Conservation (phyloP, 1,140 invertebrate species). For the Brachionus asplanchnoidis region DNA sequence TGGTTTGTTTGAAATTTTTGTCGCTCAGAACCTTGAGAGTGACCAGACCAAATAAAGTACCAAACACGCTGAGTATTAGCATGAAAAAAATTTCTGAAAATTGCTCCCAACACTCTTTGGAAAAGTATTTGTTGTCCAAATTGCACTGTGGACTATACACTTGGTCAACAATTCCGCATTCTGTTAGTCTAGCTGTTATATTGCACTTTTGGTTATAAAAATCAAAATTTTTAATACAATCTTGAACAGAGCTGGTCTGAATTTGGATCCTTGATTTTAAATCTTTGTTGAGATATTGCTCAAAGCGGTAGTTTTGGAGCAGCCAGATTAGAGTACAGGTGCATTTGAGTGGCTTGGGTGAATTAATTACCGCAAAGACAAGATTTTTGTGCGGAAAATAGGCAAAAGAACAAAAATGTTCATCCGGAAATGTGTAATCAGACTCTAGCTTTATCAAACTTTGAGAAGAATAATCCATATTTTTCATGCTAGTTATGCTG, state of each 20-base stretch:
- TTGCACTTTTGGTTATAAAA: background rate
- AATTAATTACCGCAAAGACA: background rate
- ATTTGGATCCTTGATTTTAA: background rate
- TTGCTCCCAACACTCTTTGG: background rate
- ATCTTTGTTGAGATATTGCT: background rate
- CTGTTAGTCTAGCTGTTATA: background rate
- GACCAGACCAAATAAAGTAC: background rate
- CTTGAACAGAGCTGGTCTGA: background rate
- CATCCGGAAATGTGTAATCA: background rate
- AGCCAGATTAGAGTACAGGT: background rate
- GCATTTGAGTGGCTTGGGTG: background rate
- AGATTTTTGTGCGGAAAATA: background rate
- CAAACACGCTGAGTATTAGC: background rate
- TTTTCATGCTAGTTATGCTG: background rate
- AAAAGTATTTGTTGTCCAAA: background rate
- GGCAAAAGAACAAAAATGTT: background rate
- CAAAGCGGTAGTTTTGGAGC: background rate
- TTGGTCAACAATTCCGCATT: background rate
- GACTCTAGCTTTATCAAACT: background rate
- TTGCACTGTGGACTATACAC: background rate
- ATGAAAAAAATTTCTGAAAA: background rate
- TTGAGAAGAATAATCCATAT: background rate
- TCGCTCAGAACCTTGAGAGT: background rate
- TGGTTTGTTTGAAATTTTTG: conserved; percentile 2
- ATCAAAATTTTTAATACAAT: background rate